These are phyloP conservation scores for Galerucella nymphaeae DNA, from an alignment of 2,888 invertebrate genomes.

Conservation along the genomic window DNA sequence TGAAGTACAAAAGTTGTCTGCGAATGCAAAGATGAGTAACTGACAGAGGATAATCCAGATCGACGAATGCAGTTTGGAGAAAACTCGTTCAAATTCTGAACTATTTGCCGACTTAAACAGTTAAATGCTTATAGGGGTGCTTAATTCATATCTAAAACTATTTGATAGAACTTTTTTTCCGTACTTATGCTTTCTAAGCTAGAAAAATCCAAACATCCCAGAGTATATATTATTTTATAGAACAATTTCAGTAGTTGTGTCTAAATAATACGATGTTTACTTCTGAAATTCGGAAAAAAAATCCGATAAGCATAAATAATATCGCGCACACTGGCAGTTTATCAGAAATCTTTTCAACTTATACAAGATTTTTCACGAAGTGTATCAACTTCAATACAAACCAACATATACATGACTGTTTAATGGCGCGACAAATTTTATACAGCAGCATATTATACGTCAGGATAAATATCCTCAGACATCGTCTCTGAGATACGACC, in stretches of 20 bases:
- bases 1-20: too few relatives aligned
- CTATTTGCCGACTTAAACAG: too few relatives aligned
- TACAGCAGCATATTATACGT: constrained; percentile 64
- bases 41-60: too few relatives aligned
- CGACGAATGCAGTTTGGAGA: too few relatives aligned
- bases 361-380: constrained; percentile 42
- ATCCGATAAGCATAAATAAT: constrained; percentile 22
- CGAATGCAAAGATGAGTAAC: too few relatives aligned
- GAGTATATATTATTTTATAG: not conserved
- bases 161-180: too few relatives aligned
- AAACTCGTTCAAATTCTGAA: too few relatives aligned
- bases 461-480: constrained; percentile 63
- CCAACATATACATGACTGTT: constrained; percentile 60
- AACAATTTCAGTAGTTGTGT: not conserved
- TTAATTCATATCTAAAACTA: too few relatives aligned
- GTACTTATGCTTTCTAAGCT: too few relatives aligned
- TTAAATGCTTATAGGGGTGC: too few relatives aligned
- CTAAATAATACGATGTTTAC: constrained; percentile 2
- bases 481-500: constrained; percentile 60
- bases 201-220: too few relatives aligned
- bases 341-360: constrained; percentile 39
- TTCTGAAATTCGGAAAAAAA: not conserved
- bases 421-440: constrained; percentile 66
- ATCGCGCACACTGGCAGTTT: constrained; percentile 21
- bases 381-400: constrained; percentile 52